Percentiles rank a stretch among this genome's conserved stretches.
phyloP scores from a whole-genome alignment of 2,797 vertebrate species.

The Apodemus agrarius region DNA sequence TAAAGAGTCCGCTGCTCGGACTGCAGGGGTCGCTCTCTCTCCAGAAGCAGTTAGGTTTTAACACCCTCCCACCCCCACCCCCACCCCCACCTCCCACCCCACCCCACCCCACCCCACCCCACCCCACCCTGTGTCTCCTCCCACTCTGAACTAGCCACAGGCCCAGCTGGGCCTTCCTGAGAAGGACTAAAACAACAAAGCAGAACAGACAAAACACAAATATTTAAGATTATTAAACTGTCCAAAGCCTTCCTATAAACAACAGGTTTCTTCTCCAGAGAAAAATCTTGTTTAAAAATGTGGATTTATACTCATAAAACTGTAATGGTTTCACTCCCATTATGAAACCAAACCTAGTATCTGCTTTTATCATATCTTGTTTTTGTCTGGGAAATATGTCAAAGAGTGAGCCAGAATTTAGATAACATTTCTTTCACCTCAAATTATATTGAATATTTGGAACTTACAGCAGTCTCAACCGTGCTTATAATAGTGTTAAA shows the following conservation, averaged over 20 bases:
- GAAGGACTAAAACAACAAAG: conserved; percentile 2
- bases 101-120: too few species aligned
- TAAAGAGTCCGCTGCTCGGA: too few species aligned
- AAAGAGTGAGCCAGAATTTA: conserved; percentile 48
- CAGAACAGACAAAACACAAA: background rate
- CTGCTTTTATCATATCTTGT: conserved; percentile 74
- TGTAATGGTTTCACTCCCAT: conserved; percentile 51
- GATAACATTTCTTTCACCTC: conserved; percentile 60
- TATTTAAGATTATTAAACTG: conserved; percentile 5
- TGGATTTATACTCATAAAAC: conserved; percentile 66
- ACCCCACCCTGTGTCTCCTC: too few species aligned
- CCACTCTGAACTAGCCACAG: conserved; percentile 64
- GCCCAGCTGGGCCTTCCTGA: conserved; percentile 49
- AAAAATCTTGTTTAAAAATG: conserved; percentile 79
- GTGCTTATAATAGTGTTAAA: conserved; percentile 63
- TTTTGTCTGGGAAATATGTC: conserved; percentile 70
- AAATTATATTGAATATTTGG: conserved; percentile 65
- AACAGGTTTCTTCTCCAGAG: conserved; percentile 70
- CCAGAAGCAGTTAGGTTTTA: too few species aligned
- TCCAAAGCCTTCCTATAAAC: conserved; percentile 67
- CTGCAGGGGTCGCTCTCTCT: too few species aligned
- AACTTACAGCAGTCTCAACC: conserved; percentile 68
- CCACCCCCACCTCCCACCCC: too few species aligned
- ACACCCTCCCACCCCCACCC: too few species aligned
- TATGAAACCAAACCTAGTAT: conserved; percentile 60